Evolutionary conservation across 1,140 invertebrate species (phyloP).

Genomic region (Contarinia nasturtii): DNA sequence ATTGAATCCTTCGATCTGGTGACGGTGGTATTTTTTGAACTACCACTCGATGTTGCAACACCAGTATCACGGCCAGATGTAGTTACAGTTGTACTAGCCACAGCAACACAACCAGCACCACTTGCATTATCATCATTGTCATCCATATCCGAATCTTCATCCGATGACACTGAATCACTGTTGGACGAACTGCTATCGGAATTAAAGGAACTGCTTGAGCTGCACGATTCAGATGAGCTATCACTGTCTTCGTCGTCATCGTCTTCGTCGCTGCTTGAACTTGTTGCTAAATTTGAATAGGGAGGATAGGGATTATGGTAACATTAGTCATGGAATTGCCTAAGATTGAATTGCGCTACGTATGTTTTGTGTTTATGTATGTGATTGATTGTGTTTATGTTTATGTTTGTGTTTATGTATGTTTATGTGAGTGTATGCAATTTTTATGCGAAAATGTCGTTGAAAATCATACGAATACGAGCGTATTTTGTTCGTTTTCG

Average conservation of each 20-base stretch:
- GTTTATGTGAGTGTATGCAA: no score
- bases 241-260: constrained; percentile 19
- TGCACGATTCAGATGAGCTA: constrained; percentile 20
- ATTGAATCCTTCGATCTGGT: background rate
- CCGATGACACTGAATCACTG: constrained; percentile 19
- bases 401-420: no score
- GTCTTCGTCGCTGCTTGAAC: constrained; percentile 20
- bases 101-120: constrained; percentile 8
- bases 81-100: no score
- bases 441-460: no score
- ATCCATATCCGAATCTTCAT: constrained; percentile 12
- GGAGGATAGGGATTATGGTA: constrained; percentile 8
- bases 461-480: no score
- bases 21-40: no score
- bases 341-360: no score
- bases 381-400: no score
- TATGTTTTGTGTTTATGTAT: no score
- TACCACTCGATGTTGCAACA: no score
- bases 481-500: no score
- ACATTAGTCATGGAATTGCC: background rate
- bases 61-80: no score
- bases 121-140: background rate
- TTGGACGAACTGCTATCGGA: constrained; percentile 16
- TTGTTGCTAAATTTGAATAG: constrained; percentile 18
- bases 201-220: constrained; percentile 24